Base-by-base conservation (phyloP, 2,113 vertebrate species). In the Galeopterus variegatus region DNA sequence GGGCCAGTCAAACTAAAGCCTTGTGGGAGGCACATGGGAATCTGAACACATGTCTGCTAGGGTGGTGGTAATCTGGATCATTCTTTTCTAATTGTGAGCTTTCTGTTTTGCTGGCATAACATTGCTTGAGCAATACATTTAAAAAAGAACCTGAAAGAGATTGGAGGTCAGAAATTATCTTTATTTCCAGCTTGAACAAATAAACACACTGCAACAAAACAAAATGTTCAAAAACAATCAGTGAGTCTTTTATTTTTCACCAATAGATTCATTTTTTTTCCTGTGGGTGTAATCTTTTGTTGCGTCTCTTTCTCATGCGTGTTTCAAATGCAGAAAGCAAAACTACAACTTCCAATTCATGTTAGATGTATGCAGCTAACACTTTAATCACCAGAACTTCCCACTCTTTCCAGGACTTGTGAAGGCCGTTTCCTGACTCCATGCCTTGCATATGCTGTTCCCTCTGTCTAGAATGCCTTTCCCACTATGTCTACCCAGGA, bases 141-240 rank as follows among this genome's bases (percentile, higher is more conserved):
- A 4, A 24, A 58, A 95, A 86, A 87, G 52, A 79, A 97, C 28
- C 18, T 62, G 64, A 54, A 75, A 45, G 45, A 88, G 58, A 65
- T 17, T 41, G 45, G 62, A 48, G 64, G 31, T 93, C n/a, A 93
- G 50, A 91, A 67, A 88, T 54, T 48, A 62, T 90, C 75, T 92
- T 33, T 83, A 23, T 87, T 93, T 95, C 72, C 70, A 88, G 54
- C 12, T 93, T 72, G 72, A 90, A 95, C 50, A 79, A 95, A 89
- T 56, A 76, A 72, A 50, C 48, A 95, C 14, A 50, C 48, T 50
- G 52, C 31, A 64, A 15, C 31, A 93, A 77, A 92, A 72, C n/a
- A 81, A 65, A 72, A 70, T 54, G 41, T 76, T 12, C 65, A 23
- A 48, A 90, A 83, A 69, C 11, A 69, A 82, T 31, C 31, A 86